Percentiles rank a stretch among this genome's conserved stretches.
Conservation (phyloP, 2,888 invertebrate species). For the Molorchus minor region DNA sequence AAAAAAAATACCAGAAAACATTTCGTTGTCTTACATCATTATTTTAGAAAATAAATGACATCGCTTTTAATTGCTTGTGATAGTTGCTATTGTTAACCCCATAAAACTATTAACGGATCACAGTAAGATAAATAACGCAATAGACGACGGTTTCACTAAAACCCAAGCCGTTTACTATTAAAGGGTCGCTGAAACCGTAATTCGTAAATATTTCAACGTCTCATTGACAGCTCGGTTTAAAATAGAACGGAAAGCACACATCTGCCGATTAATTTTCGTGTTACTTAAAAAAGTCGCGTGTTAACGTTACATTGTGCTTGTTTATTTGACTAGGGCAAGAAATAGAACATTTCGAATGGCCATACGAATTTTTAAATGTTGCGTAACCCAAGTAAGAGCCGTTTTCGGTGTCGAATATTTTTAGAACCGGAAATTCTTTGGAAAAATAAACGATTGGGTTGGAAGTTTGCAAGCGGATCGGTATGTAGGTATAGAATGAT, state of each 20-base stretch:
- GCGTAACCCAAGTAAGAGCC: not conserved
- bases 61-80: too few relatives aligned
- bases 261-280: not conserved
- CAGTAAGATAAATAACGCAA: too few relatives aligned
- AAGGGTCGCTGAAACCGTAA: not conserved
- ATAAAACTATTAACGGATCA: too few relatives aligned
- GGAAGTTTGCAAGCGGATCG: too few relatives aligned
- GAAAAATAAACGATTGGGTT: slow-evolving; percentile 3
- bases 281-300: slow-evolving; percentile 12
- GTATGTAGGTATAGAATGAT: too few relatives aligned
- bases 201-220: slow-evolving; percentile 14
- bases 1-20: too few relatives aligned
- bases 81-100: too few relatives aligned
- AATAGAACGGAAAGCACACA: slow-evolving; percentile 11
- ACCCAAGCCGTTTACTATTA: not conserved
- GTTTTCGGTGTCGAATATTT: slow-evolving; percentile 13
- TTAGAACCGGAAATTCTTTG: slow-evolving; percentile 9
- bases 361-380: slow-evolving; percentile 9
- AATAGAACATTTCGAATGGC: slow-evolving; percentile 15
- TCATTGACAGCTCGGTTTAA: slow-evolving; percentile 1
- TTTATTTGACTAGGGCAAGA: slow-evolving; percentile 24
- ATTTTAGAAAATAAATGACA: too few relatives aligned
- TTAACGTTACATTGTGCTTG: slow-evolving; percentile 16
- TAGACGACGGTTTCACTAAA: too few relatives aligned
- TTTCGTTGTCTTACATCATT: too few relatives aligned